Percentiles rank a stretch among this genome's conserved stretches.
Conservation (phyloP, 2,888 invertebrate species). For the Lochmaea capreae region DNA sequence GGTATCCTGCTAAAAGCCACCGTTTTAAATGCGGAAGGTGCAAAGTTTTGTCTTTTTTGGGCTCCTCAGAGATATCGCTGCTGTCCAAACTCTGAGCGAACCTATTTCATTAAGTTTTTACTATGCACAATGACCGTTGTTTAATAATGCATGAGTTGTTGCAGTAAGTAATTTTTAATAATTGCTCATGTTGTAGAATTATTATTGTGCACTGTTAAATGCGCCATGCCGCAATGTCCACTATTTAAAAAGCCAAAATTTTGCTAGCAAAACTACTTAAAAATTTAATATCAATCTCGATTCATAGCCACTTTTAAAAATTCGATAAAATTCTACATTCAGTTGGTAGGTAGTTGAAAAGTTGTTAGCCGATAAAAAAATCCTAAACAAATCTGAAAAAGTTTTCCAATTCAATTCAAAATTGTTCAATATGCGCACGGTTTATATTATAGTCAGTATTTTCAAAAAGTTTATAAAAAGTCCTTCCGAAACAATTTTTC, state of each 20-base stretch:
- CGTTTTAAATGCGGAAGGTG: conserved; percentile 37
- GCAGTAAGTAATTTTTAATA: conserved; percentile 60
- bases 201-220: conserved; percentile 64
- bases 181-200: conserved; percentile 64
- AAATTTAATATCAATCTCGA: conserved; percentile 17
- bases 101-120: conserved; percentile 36
- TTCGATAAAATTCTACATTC: neutral
- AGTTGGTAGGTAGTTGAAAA: neutral
- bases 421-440: neutral
- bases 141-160: conserved; percentile 61
- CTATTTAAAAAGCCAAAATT: conserved; percentile 49
- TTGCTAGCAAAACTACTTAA: conserved; percentile 22
- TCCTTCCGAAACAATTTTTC: neutral
- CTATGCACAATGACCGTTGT: conserved; percentile 60
- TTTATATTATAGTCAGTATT: neutral
- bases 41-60: conserved; percentile 38
- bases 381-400: neutral
- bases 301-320: conserved; percentile 2
- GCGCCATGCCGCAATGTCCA: conserved; percentile 64
- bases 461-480: conserved; percentile 1
- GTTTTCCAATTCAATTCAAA: conserved; percentile 4
- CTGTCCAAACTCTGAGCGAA: conserved; percentile 36
- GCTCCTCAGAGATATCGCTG: conserved; percentile 46
- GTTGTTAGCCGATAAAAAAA: conserved; percentile 2
- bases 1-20: conserved; percentile 30